Conservation (phyloP, 2,113 vertebrate species). For the Phyllopteryx taeniolatus region DNA sequence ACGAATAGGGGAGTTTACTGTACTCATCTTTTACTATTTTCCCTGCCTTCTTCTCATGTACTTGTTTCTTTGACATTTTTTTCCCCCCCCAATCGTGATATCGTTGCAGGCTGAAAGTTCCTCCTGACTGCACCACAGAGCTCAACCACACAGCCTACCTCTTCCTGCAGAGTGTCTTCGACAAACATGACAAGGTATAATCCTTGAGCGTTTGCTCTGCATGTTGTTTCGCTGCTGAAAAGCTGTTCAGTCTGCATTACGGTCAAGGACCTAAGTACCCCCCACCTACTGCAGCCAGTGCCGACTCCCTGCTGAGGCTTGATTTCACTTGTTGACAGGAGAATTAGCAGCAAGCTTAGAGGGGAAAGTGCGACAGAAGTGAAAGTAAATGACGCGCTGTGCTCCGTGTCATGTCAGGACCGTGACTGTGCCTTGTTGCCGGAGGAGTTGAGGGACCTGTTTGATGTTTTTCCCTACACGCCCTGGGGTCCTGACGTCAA, state of each 20-base stretch:
- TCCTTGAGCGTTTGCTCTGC: constrained; percentile 21
- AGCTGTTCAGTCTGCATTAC: constrained; percentile 24
- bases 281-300: neutral
- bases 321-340: constrained; percentile 27
- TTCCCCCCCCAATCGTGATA: neutral
- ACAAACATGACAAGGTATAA: constrained; percentile 95
- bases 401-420: constrained; percentile 74
- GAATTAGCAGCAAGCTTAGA: constrained; percentile 37
- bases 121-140: constrained; percentile 92
- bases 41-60: neutral
- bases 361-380: constrained; percentile 26
- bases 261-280: constrained; percentile 12
- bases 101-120: constrained; percentile 83
- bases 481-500: constrained; percentile 96
- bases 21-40: neutral
- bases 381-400: neutral
- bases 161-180: constrained; percentile 95
- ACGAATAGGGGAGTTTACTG: neutral
- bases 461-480: constrained; percentile 95
- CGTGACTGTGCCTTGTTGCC: constrained; percentile 93
- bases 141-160: constrained; percentile 96
- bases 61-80: neutral
- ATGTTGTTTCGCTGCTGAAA: constrained; percentile 28
- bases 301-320: constrained; percentile 31
- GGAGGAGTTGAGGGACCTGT: constrained; percentile 89